These are phyloP conservation scores for Contarinia nasturtii DNA, from an alignment of 1,140 invertebrate species.

Conservation along the genomic window DNA sequence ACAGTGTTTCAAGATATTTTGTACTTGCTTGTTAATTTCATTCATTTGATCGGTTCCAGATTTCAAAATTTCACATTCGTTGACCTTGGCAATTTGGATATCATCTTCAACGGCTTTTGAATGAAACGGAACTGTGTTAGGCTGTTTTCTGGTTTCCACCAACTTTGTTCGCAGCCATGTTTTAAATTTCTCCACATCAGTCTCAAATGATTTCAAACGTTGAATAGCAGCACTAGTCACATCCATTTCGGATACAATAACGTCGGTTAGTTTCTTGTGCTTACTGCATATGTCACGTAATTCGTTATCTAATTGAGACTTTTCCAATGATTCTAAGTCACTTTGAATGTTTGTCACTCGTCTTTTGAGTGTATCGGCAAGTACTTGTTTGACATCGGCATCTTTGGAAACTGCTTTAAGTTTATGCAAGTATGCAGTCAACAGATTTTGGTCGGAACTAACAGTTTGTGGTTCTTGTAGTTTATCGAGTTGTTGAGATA, in stretches of 20 bases:
- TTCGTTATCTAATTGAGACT: slow-evolving; percentile 46
- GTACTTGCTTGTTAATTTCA: slow-evolving; percentile 55
- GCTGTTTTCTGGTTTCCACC: slow-evolving; percentile 52
- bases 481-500: slow-evolving; percentile 49
- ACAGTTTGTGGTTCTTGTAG: slow-evolving; percentile 42
- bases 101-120: slow-evolving; percentile 58
- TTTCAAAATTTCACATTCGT: slow-evolving; percentile 54
- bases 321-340: slow-evolving; percentile 64
- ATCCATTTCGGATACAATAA: slow-evolving; percentile 53
- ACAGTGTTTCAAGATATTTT: slow-evolving; percentile 60
- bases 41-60: slow-evolving; percentile 57
- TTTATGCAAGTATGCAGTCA: slow-evolving; percentile 48
- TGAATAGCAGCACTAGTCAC: slow-evolving; percentile 42
- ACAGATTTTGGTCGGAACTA: slow-evolving; percentile 53
- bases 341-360: slow-evolving; percentile 63
- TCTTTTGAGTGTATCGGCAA: slow-evolving; percentile 64
- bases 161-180: slow-evolving; percentile 60
- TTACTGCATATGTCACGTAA: slow-evolving; percentile 43
- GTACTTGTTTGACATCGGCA: slow-evolving; percentile 60
- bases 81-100: slow-evolving; percentile 47
- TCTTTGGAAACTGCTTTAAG: slow-evolving; percentile 61
- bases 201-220: slow-evolving; percentile 53
- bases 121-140: slow-evolving; percentile 52
- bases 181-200: slow-evolving; percentile 52
- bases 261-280: slow-evolving; percentile 46